Evolutionary conservation across 2,888 invertebrate species (phyloP).

Genomic region (Rotaria socialis): DNA sequence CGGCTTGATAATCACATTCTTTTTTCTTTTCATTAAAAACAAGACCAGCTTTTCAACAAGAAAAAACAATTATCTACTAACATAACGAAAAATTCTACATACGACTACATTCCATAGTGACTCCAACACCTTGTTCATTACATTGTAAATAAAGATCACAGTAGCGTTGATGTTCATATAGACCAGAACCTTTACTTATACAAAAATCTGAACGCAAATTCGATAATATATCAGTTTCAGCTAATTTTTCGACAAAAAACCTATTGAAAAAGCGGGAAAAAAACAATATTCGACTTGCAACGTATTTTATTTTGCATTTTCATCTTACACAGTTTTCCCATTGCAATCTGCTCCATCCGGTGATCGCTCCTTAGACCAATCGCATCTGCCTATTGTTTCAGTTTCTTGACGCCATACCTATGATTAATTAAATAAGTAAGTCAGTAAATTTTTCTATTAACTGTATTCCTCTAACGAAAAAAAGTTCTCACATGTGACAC

Average conservation of each 20-base stretch:
- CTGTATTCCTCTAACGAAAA: too few species aligned
- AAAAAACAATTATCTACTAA: neutral
- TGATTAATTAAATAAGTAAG: neutral
- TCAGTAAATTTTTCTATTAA: too few species aligned
- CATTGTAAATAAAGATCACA: slow-evolving; percentile 47
- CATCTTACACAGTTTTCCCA: slow-evolving; percentile 34
- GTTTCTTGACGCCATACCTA: slow-evolving; percentile 45
- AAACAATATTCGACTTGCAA: neutral
- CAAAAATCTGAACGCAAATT: slow-evolving; percentile 46
- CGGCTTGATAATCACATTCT: slow-evolving; percentile 44
- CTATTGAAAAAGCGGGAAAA: neutral
- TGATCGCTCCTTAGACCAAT: slow-evolving; percentile 41
- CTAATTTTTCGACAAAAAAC: slow-evolving; percentile 44
- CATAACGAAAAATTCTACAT: neutral
- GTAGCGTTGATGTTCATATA: slow-evolving; percentile 43
- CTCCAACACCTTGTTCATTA: slow-evolving; percentile 45
- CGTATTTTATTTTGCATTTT: neutral
- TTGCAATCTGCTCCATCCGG: slow-evolving; percentile 43
- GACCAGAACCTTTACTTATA: slow-evolving; percentile 40
- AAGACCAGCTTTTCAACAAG: slow-evolving; percentile 40
- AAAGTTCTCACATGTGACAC: too few species aligned
- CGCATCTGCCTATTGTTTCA: slow-evolving; percentile 38
- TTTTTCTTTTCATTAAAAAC: slow-evolving; percentile 45
- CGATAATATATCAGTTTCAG: slow-evolving; percentile 45
- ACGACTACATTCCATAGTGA: slow-evolving; percentile 47